Evolutionary conservation across 2,113 vertebrate species (phyloP).

Genomic region (Chinchilla lanigera): DNA sequence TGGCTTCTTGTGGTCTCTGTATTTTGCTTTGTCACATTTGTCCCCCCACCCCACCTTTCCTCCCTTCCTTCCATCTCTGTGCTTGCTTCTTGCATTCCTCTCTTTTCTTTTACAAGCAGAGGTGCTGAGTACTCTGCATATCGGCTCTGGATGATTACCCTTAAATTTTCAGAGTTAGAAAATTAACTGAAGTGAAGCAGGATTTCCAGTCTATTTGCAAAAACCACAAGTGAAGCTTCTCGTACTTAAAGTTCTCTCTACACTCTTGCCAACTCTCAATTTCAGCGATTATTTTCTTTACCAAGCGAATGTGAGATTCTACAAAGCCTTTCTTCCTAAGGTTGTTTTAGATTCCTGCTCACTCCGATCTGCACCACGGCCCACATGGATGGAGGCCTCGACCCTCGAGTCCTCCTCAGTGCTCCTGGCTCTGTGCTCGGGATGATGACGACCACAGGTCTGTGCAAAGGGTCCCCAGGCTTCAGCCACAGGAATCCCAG

Average conservation of each 20-base stretch:
- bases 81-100: not conserved
- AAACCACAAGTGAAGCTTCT: not conserved
- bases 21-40: not conserved
- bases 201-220: not conserved
- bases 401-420: not conserved
- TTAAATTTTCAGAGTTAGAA: not conserved
- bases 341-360: not conserved
- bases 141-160: no score
- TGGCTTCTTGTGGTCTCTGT: not conserved
- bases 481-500: not conserved
- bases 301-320: not conserved
- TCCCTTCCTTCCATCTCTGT: not conserved
- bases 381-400: not conserved
- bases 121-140: not conserved
- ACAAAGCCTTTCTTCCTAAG: not conserved
- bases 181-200: not conserved
- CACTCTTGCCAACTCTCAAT: not conserved
- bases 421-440: not conserved
- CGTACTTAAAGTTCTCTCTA: not conserved
- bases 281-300: not conserved
- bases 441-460: not conserved
- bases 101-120: not conserved
- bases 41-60: rapidly evolving
- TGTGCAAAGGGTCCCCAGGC: no score
- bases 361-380: not conserved